Evolutionary conservation across 2,797 vertebrate species (phyloP), one percentile per base, ranked within the genome.

Genomic region (Brachymystax lenok): DNA sequence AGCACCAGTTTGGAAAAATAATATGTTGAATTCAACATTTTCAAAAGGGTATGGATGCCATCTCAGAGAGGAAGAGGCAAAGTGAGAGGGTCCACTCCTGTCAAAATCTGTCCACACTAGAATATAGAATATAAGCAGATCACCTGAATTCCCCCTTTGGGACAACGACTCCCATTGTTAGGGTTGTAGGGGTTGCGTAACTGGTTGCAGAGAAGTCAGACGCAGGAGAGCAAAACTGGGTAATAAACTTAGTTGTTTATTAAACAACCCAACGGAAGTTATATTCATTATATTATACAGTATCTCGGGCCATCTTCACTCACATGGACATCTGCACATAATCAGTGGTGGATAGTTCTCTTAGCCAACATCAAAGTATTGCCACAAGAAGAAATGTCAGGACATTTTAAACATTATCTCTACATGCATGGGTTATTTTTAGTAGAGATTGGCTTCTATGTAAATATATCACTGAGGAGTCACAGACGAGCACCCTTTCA

Each of bases 321-420:
- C 59, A 71, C 54, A 5, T 50, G 69, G 63, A 16, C 27, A 67
- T 28, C 27, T 59, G 17, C 54, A 59, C 54, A 5, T 59, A 59
- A 5, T 69, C 67, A 69, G 67, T 5, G 67, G 33, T 40, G 6
- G 19, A 5, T 17, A 16, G 30, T 1, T 28, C 76, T 83, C 77
- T 70, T 52, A 64, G 74, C 74, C 30, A 52, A 81, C 74, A 85
- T 82, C 81, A 83, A 83, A 85, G 74, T 56, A 1, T 35, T 78
- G 8, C n/a, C 52, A 14, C 21, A 12, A 52, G 40, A 56, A 56
- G 82, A 21, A 59, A 17, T 14, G 50, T 73, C 16, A 61, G 73
- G 54, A 68, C 64, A 70, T 63, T 74, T 78, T 21, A 63, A 52
- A 12, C 27, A 19, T 19, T 52, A 14, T 46, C 61, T 74, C 74